phyloP scores from a whole-genome alignment of 30 jellyfish, hydroid and myxozoan species.

The Hydractinia echinata region DNA sequence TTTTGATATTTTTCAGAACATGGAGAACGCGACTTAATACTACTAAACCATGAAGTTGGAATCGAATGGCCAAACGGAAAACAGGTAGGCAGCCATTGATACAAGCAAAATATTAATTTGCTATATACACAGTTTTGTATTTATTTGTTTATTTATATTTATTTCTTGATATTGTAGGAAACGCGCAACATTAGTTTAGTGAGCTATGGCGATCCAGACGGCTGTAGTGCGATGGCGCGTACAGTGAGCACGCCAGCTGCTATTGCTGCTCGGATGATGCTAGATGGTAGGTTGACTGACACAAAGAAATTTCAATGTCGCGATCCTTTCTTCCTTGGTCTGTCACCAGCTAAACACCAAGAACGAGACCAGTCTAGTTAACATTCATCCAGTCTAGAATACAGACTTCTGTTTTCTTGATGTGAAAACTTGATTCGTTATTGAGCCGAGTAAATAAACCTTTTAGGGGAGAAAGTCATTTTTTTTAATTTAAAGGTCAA shows the following conservation, averaged over 20 bases:
- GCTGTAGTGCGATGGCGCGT: conserved; percentile 92
- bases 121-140: too few species aligned
- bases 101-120: too few species aligned
- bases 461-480: too few species aligned
- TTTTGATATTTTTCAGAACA: conserved; percentile 35
- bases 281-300: conserved; percentile 57
- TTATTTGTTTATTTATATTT: background rate
- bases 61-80: conserved; percentile 45
- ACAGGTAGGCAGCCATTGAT: conserved; percentile 29
- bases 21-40: conserved; percentile 75
- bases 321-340: background rate
- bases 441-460: too few species aligned
- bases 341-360: too few species aligned
- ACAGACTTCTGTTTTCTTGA: too few species aligned
- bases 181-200: conserved; percentile 87
- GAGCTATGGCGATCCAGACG: conserved; percentile 92
- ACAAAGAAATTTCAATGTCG: background rate
- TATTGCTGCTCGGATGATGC: conserved; percentile 79
- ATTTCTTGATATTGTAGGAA: conserved; percentile 36
- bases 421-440: too few species aligned
- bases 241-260: conserved; percentile 90
- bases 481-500: too few species aligned
- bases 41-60: conserved; percentile 70
- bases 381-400: too few species aligned
- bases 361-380: too few species aligned